phyloP scores from a whole-genome alignment of 1,140 invertebrate genomes.

The Drosophila nigromelanica region DNA sequence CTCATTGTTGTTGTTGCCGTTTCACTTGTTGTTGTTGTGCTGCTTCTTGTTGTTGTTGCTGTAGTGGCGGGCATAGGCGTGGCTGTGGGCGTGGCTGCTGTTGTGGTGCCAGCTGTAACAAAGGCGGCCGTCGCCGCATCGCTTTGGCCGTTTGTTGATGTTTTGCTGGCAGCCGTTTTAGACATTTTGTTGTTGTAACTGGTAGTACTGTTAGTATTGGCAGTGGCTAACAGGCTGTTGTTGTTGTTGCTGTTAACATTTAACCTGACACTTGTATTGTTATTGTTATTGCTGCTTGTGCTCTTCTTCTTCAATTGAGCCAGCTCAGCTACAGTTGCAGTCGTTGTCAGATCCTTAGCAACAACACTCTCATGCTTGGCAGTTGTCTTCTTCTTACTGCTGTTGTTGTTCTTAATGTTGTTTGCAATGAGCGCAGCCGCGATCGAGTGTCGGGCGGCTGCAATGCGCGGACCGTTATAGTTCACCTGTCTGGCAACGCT shows the following conservation, averaged over 20 bases:
- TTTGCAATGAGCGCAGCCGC: constrained; percentile 65
- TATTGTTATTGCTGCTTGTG: constrained; percentile 26
- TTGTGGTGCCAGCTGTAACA: constrained; percentile 54
- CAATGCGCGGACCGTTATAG: constrained; percentile 56
- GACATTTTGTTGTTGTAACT: constrained; percentile 59
- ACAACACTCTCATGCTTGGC: constrained; percentile 57
- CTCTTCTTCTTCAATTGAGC: constrained; percentile 30
- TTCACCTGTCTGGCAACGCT: constrained; percentile 53
- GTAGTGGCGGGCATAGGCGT: constrained; percentile 52
- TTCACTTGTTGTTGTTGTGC: constrained; percentile 37
- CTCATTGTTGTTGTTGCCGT: constrained; percentile 50
- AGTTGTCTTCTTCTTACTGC: constrained; percentile 42
- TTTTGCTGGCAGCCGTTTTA: constrained; percentile 61
- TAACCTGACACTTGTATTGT: constrained; percentile 42
- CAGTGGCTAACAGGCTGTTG: constrained; percentile 57
- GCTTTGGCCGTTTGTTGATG: constrained; percentile 34
- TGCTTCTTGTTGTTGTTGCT: constrained; percentile 9
- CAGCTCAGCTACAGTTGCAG: constrained; percentile 21
- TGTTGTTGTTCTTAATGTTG: constrained; percentile 37
- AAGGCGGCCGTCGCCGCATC: constrained; percentile 52
- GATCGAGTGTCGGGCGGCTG: constrained; percentile 57
- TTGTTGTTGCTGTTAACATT: constrained; percentile 69
- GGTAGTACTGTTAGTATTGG: constrained; percentile 55
- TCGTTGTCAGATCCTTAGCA: constrained; percentile 51
- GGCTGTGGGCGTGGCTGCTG: constrained; percentile 45